A percentile compares a stretch with the other conserved stretches of the same genome.
Conservation (phyloP, 2,888 invertebrate species). For the Aethes cnicana region DNA sequence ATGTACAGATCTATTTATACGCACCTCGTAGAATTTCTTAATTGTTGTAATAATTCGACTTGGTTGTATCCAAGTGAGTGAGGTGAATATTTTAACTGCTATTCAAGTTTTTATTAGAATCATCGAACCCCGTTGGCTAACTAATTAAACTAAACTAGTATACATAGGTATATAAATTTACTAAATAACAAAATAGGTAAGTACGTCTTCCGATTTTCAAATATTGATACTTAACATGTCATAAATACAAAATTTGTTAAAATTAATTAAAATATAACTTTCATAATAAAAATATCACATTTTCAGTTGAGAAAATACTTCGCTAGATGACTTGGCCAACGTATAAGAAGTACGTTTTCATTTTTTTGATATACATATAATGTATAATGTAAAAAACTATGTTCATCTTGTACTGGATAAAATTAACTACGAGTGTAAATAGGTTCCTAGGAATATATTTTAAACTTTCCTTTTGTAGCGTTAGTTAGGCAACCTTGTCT, state of each 20-base stretch:
- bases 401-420: conserved; percentile 16
- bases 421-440: conserved; percentile 20
- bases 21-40: too few species aligned
- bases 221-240: background rate
- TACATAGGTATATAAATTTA: too few species aligned
- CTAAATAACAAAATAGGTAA: too few species aligned
- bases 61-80: too few species aligned
- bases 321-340: conserved; percentile 39
- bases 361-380: conserved; percentile 7
- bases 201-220: background rate
- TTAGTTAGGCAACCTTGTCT: background rate
- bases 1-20: too few species aligned
- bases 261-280: background rate
- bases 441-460: conserved; percentile 8
- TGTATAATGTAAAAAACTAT: conserved; percentile 18
- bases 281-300: conserved; percentile 72
- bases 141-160: conserved; percentile 10
- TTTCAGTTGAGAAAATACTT: conserved; percentile 52
- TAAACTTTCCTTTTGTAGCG: background rate
- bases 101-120: too few species aligned
- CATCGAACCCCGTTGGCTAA: too few species aligned
- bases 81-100: too few species aligned
- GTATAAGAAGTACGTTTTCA: conserved; percentile 10
- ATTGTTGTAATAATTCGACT: too few species aligned
- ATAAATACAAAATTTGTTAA: background rate